A percentile compares a stretch with the other conserved stretches of the same genome.
These are phyloP conservation scores for Melanotus villosus DNA, from an alignment of 2,888 invertebrate genomes.

Conservation along the genomic window DNA sequence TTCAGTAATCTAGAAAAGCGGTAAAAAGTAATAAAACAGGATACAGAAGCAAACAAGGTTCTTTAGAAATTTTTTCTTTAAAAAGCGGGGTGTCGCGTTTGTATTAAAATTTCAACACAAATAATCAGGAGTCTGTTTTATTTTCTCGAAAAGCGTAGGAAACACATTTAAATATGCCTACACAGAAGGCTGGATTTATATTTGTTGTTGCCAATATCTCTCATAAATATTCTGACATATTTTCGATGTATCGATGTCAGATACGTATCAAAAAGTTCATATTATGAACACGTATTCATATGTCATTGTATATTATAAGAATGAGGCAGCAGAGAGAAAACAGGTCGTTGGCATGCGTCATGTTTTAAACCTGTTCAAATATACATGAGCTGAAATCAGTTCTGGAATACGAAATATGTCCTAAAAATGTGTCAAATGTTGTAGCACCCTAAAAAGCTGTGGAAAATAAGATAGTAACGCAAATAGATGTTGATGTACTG, in stretches of 20 bases:
- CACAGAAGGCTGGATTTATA: neutral
- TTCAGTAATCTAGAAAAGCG: too few relatives aligned
- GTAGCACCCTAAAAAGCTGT: slow-evolving; percentile 20
- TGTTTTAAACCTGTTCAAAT: slow-evolving; percentile 46
- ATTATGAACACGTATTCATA: slow-evolving; percentile 45
- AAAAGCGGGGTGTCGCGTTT: too few relatives aligned
- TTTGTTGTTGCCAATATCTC: slow-evolving; percentile 13
- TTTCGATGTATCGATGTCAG: slow-evolving; percentile 11
- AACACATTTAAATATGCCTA: neutral
- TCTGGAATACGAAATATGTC: slow-evolving; percentile 44
- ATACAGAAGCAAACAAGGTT: too few relatives aligned
- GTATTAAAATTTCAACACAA: neutral
- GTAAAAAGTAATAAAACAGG: too few relatives aligned
- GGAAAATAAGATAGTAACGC: slow-evolving; percentile 26
- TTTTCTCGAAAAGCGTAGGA: neutral
- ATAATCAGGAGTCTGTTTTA: neutral
- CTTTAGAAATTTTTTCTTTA: too few relatives aligned
- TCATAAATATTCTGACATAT: slow-evolving; percentile 12
- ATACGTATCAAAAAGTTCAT: slow-evolving; percentile 31
- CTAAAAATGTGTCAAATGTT: slow-evolving; percentile 41
- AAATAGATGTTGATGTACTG: slow-evolving; percentile 20
- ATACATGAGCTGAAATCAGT: slow-evolving; percentile 48
- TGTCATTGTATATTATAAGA: slow-evolving; percentile 45
- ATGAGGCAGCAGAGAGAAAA: slow-evolving; percentile 33
- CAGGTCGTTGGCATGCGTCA: slow-evolving; percentile 47